Conservation (phyloP, 2,113 vertebrate genomes). For the Glaucidium brasilianum region DNA sequence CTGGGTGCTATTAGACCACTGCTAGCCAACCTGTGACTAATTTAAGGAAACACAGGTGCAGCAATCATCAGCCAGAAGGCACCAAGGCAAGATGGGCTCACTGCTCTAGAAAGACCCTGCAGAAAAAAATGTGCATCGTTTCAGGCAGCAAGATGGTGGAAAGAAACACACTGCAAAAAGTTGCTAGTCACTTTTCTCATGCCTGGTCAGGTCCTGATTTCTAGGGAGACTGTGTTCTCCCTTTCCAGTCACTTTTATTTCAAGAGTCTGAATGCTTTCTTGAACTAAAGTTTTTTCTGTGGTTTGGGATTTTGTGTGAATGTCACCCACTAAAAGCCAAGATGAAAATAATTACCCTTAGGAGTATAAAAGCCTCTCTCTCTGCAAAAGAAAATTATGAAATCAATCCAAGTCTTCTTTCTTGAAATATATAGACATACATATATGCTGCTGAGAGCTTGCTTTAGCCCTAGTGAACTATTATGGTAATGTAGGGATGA, state of each 20-base stretch:
- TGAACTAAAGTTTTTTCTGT: neutral
- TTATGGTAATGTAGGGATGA: neutral
- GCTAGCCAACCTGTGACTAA: neutral
- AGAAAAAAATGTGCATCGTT: neutral
- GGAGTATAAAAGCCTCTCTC: neutral
- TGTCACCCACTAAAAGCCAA: neutral
- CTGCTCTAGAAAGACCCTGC: neutral
- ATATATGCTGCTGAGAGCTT: neutral
- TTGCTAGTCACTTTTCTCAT: neutral
- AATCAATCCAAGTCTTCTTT: neutral
- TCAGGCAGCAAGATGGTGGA: neutral
- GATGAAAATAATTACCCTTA: neutral
- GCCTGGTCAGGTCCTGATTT: neutral
- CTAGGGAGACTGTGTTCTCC: neutral
- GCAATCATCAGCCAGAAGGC: slow-evolving; percentile 1
- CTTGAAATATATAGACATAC: neutral
- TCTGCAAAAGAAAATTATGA: neutral
- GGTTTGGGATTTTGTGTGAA: neutral
- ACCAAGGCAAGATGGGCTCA: neutral
- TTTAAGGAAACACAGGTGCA: neutral
- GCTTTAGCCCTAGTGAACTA: neutral
- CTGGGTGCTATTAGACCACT: neutral
- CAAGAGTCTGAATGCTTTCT: neutral
- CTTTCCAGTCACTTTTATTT: neutral
- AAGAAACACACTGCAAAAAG: neutral